Evolutionary conservation across 2,888 invertebrate species (phyloP), one percentile per base, ranked within the genome.

Genomic region (Idaea biselata): DNA sequence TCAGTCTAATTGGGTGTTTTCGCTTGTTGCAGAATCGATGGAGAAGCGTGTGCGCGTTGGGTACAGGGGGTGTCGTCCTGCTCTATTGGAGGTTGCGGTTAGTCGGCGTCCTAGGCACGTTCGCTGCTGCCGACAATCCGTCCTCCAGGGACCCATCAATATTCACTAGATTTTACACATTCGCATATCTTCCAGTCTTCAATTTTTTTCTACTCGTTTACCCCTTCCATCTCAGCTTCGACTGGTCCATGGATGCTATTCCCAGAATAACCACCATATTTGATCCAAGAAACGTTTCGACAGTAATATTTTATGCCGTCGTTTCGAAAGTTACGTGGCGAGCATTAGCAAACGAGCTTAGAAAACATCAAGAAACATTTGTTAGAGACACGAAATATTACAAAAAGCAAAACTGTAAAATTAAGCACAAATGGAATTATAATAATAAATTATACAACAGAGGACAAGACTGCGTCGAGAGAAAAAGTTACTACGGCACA

Each of bases 171-270:
- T 93, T 97, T 64, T 94, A 98, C 79, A 99, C 99, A 60, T 99
- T 98, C 89, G 93, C 96, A 70, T 98, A 98, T 86, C 94, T 99
- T 74, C 99, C 99, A 55, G 96, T 96, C 58, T 96, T 97, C 82
- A 99, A 99, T 89, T 95, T 98, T 78, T 95, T 95, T 86, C 94
- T 99, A 78, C 93, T 99, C 66, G 84, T 99, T 55, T 97, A 95
- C 85, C 99, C 99, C 6, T 94, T 95, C 74, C 95, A 96, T 73
- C 93, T 99, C 62, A 98, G 98, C 86, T 99, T 99, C 91, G 99
- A 99, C 89, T 99, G 99, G 99, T 98, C 99, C 31, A 99, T 99
- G 99, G 98, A 98, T 76, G 96, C 99, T 1, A 95, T 99, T 77
- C 98, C 98, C 8, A 94, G 97, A 67, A 95, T 99, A 73, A 95